phyloP scores from a whole-genome alignment of 2,888 invertebrate genomes.

The Euproctis similis region DNA sequence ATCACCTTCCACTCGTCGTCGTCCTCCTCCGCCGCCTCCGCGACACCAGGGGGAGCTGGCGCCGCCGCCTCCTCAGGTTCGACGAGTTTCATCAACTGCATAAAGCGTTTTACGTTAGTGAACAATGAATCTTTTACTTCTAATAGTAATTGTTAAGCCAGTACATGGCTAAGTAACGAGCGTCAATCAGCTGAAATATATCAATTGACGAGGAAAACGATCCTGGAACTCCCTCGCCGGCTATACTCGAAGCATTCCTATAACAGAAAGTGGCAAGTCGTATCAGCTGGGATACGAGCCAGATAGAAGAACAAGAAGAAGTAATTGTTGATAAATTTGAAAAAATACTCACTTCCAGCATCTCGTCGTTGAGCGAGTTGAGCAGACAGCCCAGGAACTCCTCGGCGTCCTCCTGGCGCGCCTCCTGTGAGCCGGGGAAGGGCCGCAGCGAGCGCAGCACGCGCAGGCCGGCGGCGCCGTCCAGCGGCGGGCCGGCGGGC shows the following conservation, averaged over 20 bases:
- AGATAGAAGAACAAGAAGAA: no score
- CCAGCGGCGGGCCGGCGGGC: conserved; percentile 88
- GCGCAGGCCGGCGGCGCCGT: conserved; percentile 90
- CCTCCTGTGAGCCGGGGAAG: conserved; percentile 81
- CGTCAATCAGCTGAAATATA: no score
- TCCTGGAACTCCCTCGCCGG: no score
- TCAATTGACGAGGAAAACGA: no score
- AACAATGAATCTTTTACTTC: no score
- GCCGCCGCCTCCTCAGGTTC: conserved; percentile 70
- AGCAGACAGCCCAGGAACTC: conserved; percentile 95
- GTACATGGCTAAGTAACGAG: no score
- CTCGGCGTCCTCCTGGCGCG: conserved; percentile 97
- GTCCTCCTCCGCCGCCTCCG: conserved; percentile 57
- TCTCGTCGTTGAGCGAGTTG: conserved; percentile 97
- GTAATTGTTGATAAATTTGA: no score
- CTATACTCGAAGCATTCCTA: no score
- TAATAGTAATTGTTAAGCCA: no score
- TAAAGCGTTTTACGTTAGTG: no score
- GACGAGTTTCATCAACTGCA: conserved; percentile 77
- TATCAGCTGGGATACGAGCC: no score
- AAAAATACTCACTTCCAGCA: conserved; percentile 84
- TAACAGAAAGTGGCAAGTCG: no score
- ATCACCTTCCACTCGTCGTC: conserved; percentile 86
- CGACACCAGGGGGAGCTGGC: conserved; percentile 17
- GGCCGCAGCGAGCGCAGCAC: conserved; percentile 86